Conservation (phyloP, 2,113 vertebrate genomes). For the Nanorana parkeri region DNA sequence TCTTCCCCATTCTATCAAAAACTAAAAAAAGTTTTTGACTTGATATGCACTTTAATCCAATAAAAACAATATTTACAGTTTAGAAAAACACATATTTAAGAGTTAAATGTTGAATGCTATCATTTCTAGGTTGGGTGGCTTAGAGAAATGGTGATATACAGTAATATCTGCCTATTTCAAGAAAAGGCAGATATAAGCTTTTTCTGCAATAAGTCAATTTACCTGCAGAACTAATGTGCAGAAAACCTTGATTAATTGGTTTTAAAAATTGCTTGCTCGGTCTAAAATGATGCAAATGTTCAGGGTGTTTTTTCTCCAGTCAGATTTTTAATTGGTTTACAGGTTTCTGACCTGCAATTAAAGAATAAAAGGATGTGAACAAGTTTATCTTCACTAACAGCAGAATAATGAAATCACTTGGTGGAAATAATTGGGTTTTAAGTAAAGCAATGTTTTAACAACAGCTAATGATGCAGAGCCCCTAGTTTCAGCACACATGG, state of each 20-base stretch:
- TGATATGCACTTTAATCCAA: too few species aligned
- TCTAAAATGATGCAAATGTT: conserved; percentile 38
- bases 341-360: conserved; percentile 65
- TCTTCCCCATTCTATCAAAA: too few species aligned
- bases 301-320: conserved; percentile 46
- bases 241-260: conserved; percentile 32
- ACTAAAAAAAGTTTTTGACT: too few species aligned
- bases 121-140: too few species aligned
- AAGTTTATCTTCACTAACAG: conserved; percentile 60
- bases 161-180: neutral
- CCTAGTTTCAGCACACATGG: conserved; percentile 50
- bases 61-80: too few species aligned
- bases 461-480: conserved; percentile 62
- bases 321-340: conserved; percentile 55
- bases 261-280: conserved; percentile 34
- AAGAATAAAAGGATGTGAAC: conserved; percentile 60
- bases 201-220: conserved; percentile 28
- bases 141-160: too few species aligned
- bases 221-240: conserved; percentile 10
- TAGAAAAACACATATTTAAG: too few species aligned
- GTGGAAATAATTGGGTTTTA: conserved; percentile 59
- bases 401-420: conserved; percentile 61
- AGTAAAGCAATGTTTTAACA: conserved; percentile 62
- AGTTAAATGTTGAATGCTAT: too few species aligned
- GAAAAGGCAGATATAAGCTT: neutral